These are phyloP conservation scores for Amia ocellicauda DNA, from an alignment of 2,113 vertebrate species.

Conservation along the genomic window DNA sequence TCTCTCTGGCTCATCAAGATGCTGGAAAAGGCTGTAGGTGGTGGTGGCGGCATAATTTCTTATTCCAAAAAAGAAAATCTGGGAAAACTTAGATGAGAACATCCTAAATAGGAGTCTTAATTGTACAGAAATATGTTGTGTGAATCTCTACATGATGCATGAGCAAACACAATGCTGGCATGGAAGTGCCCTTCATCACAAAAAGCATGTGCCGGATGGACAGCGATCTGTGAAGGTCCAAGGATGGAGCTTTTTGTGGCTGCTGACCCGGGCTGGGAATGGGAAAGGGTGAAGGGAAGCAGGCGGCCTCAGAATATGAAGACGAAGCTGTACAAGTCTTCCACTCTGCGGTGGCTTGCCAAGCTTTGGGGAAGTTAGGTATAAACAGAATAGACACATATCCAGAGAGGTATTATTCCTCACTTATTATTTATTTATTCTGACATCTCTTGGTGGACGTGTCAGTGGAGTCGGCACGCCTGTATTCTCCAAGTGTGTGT, in stretches of 20 bases:
- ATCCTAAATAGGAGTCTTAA: constrained; percentile 22
- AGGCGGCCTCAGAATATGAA: no score
- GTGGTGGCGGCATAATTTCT: constrained; percentile 42
- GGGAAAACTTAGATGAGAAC: constrained; percentile 19
- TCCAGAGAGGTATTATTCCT: constrained; percentile 40
- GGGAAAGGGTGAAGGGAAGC: no score
- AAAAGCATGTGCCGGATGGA: no score
- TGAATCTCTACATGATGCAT: neutral
- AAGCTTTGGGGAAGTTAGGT: constrained; percentile 11
- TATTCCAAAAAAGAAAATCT: constrained; percentile 21
- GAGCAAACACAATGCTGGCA: neutral
- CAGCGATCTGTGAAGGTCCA: no score
- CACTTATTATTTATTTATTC: constrained; percentile 35
- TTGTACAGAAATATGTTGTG: constrained; percentile 28
- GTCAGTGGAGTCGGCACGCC: constrained; percentile 55
- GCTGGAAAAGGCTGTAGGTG: constrained; percentile 21
- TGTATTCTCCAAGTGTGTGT: constrained; percentile 41
- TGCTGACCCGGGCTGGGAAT: no score
- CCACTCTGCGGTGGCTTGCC: constrained; percentile 20
- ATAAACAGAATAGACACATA: constrained; percentile 38
- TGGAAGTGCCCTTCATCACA: no score
- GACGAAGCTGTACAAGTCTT: neutral
- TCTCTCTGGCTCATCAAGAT: neutral
- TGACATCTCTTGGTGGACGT: constrained; percentile 54
- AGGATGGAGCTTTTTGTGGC: no score